Conservation (phyloP, 2,113 vertebrate species). For the Chaetorhynchus papuensis region DNA sequence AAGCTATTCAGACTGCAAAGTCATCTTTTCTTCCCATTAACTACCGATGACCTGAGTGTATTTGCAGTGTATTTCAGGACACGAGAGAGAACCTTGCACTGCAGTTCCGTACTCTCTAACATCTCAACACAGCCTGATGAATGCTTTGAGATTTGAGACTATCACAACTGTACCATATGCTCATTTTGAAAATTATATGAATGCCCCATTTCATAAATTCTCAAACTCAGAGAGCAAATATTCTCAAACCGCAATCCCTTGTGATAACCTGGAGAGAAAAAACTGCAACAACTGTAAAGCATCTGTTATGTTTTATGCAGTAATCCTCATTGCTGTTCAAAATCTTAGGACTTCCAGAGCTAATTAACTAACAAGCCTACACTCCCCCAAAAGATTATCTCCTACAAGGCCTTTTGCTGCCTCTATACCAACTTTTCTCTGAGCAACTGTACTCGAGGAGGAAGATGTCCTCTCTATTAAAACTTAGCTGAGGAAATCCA, state of each 20-base stretch:
- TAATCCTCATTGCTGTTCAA: background rate
- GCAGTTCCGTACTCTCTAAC: background rate
- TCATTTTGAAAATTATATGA: background rate
- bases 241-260: background rate
- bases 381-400: background rate
- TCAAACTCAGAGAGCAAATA: background rate
- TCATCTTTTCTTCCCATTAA: constrained; percentile 11
- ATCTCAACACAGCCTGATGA: background rate
- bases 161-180: background rate
- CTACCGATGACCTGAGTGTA: background rate
- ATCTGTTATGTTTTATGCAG: background rate
- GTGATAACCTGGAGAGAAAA: constrained; percentile 11
- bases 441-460: background rate
- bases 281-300: background rate
- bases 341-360: background rate
- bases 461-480: background rate
- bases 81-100: background rate
- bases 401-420: background rate
- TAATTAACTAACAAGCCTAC: constrained; percentile 30
- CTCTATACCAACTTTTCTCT: background rate
- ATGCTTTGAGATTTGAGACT: background rate
- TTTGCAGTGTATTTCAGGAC: background rate
- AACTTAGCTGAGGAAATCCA: background rate
- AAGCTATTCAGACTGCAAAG: background rate
- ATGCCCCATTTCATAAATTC: background rate